These are phyloP conservation scores for Craseonycteris thonglongyai DNA, from an alignment of 2,113 vertebrate genomes.

Conservation along the genomic window DNA sequence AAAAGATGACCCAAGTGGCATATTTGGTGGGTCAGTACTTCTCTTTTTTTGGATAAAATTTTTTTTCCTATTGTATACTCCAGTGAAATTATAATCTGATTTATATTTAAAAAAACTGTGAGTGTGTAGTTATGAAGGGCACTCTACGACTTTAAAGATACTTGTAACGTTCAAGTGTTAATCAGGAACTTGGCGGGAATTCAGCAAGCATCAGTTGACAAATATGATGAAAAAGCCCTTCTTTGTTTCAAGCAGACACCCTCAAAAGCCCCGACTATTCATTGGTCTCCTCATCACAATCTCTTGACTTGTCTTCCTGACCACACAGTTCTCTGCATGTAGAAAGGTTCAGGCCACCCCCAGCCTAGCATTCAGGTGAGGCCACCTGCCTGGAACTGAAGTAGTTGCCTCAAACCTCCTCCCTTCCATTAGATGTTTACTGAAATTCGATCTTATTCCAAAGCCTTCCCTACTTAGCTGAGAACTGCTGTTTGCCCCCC, in stretches of 20 bases:
- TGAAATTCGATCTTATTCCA: neutral
- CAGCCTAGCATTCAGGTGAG: neutral
- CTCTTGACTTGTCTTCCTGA: neutral
- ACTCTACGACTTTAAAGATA: neutral
- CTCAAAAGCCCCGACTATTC: neutral
- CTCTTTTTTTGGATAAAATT: neutral
- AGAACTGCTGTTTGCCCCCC: neutral
- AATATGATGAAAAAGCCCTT: neutral
- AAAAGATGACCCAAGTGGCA: neutral
- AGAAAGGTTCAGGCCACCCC: rapidly evolving
- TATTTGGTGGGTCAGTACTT: neutral
- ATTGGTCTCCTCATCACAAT: neutral
- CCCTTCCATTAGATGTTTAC: neutral
- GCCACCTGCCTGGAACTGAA: neutral
- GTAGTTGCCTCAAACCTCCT: neutral
- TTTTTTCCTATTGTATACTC: neutral
- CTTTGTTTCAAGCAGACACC: neutral
- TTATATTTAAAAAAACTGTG: neutral
- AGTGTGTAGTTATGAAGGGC: neutral
- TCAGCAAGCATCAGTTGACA: neutral
- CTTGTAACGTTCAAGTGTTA: neutral
- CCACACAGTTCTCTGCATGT: neutral
- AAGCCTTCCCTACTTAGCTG: neutral
- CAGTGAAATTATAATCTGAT: neutral
- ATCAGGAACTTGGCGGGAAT: neutral